phyloP scores from a whole-genome alignment of 2,888 invertebrate species.

The Kryphioiulus occultus region DNA sequence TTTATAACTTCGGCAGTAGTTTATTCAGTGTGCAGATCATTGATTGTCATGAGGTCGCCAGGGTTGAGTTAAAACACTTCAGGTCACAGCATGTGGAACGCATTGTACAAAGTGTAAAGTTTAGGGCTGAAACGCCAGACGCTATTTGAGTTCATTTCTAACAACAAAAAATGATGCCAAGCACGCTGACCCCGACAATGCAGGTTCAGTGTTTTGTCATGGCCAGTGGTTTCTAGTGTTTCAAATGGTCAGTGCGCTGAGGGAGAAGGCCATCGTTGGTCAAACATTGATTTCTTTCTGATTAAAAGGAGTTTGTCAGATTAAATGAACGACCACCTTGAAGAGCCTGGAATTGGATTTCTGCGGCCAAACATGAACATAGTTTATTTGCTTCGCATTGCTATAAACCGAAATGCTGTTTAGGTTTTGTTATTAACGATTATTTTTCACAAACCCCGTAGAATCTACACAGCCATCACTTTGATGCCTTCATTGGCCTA shows the following conservation, averaged over 20 bases:
- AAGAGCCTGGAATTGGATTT: not conserved
- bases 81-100: not conserved
- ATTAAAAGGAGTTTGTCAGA: not conserved
- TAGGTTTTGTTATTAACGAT: too few relatives aligned
- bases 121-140: not conserved
- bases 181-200: not conserved
- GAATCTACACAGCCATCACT: too few relatives aligned
- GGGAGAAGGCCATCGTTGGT: not conserved
- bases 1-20: not conserved
- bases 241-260: not conserved
- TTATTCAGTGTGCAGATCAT: not conserved
- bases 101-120: constrained; percentile 1
- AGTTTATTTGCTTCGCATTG: not conserved
- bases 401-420: too few relatives aligned
- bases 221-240: not conserved
- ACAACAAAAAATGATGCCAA: not conserved
- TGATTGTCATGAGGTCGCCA: not conserved
- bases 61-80: not conserved
- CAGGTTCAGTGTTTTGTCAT: not conserved
- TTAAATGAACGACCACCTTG: not conserved
- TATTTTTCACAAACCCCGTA: too few relatives aligned
- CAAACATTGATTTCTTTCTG: not conserved
- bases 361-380: not conserved
- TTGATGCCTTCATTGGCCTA: too few relatives aligned
- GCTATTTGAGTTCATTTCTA: not conserved